Conservation (phyloP, 2,888 invertebrate species). For the Opisthograptis luteolata region DNA sequence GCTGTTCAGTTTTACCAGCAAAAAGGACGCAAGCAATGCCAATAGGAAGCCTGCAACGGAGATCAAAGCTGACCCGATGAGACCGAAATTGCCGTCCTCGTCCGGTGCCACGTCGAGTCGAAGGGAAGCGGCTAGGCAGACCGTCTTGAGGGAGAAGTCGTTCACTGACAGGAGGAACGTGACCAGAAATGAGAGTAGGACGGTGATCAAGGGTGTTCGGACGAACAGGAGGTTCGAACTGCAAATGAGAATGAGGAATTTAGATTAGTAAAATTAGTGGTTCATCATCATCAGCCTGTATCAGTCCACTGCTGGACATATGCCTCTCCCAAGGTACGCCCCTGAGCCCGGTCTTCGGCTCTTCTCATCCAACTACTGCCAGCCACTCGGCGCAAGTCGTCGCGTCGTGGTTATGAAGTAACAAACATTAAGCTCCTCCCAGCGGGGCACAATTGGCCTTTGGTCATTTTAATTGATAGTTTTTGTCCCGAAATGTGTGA, state of each 20-base stretch:
- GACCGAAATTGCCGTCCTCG: slow-evolving; percentile 52
- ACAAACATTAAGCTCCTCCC: no score
- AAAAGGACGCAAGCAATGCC: slow-evolving; percentile 3
- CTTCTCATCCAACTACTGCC: no score
- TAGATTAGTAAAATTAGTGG: slow-evolving; percentile 41
- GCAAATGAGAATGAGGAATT: slow-evolving; percentile 87
- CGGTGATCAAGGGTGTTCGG: slow-evolving; percentile 86
- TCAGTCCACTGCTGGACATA: no score
- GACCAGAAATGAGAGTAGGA: slow-evolving; percentile 70
- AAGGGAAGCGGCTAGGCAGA: slow-evolving; percentile 59
- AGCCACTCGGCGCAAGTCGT: no score
- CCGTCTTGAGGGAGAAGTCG: slow-evolving; percentile 68
- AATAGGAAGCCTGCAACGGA: slow-evolving; percentile 9
- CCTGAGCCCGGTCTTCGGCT: no score
- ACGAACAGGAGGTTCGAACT: slow-evolving; percentile 89
- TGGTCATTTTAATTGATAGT: no score
- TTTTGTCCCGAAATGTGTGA: no score
- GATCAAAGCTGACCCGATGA: slow-evolving; percentile 36
- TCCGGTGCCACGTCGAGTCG: slow-evolving; percentile 52
- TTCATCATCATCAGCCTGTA: background rate
- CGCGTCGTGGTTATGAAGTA: no score
- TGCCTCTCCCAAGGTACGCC: no score
- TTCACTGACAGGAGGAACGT: slow-evolving; percentile 58
- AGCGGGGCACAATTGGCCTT: no score
- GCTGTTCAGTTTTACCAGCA: slow-evolving; percentile 1